phyloP scores from a whole-genome alignment of 2,888 invertebrate genomes.

The Drosophila greeni region DNA sequence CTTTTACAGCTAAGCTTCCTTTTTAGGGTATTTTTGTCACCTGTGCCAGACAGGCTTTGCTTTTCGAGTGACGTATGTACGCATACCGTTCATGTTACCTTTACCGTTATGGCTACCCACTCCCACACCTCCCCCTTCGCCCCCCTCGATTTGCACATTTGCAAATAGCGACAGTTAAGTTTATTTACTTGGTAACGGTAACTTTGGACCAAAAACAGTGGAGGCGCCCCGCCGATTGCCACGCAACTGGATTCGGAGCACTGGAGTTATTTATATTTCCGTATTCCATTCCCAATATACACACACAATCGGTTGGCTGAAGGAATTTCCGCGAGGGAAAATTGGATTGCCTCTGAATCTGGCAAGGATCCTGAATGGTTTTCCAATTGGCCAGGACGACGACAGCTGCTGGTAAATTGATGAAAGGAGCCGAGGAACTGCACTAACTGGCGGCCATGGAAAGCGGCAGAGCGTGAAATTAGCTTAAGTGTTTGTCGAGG shows the following conservation, averaged over 20 bases:
- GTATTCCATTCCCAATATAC: constrained; percentile 34
- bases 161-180: constrained; percentile 68
- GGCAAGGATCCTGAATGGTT: constrained; percentile 40
- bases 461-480: constrained; percentile 75
- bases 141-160: constrained; percentile 10
- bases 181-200: constrained; percentile 70
- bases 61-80: constrained; percentile 24
- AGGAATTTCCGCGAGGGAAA: constrained; percentile 46
- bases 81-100: constrained; percentile 9
- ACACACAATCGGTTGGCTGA: constrained; percentile 37
- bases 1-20: too few species aligned
- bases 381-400: constrained; percentile 45
- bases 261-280: constrained; percentile 29
- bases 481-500: constrained; percentile 69
- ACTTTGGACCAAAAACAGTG: constrained; percentile 17
- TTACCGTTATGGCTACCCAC: background rate
- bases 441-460: constrained; percentile 10
- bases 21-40: too few species aligned
- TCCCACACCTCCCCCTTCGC: background rate
- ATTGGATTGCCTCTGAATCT: background rate
- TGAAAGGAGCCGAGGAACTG: constrained; percentile 14
- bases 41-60: constrained; percentile 1
- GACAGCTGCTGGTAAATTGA: constrained; percentile 62
- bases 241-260: constrained; percentile 19
- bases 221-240: constrained; percentile 19